These are phyloP conservation scores for Brachionus rotundiformis DNA, from an alignment of 1,140 invertebrate genomes.

Conservation along the genomic window DNA sequence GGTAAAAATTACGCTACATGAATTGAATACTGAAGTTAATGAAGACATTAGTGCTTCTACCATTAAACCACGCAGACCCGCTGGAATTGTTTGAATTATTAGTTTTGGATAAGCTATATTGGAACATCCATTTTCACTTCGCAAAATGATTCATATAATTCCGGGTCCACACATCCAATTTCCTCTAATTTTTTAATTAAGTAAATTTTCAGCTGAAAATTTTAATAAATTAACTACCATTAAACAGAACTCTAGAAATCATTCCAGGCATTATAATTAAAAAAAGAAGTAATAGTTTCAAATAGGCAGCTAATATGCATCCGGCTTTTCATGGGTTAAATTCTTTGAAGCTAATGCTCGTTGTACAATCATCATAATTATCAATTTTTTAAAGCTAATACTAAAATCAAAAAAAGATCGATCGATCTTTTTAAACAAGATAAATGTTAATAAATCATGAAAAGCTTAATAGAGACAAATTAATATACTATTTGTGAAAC, in stretches of 20 bases:
- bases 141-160: slow-evolving; percentile 57
- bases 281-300: slow-evolving; percentile 68
- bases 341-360: slow-evolving; percentile 67
- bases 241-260: slow-evolving; percentile 67
- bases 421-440: too few relatives aligned
- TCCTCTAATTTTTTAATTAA: slow-evolving; percentile 28
- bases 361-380: slow-evolving; percentile 70
- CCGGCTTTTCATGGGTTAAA: slow-evolving; percentile 68
- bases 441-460: too few relatives aligned
- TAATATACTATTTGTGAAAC: too few relatives aligned
- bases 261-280: slow-evolving; percentile 69
- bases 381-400: slow-evolving; percentile 54
- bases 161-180: slow-evolving; percentile 53
- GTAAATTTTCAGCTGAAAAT: too few relatives aligned
- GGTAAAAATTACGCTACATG: slow-evolving; percentile 67
- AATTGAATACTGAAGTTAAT: slow-evolving; percentile 68
- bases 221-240: slow-evolving; percentile 59
- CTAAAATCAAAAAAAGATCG: not conserved
- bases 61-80: slow-evolving; percentile 64
- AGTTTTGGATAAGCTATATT: slow-evolving; percentile 61
- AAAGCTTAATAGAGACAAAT: too few relatives aligned
- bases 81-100: slow-evolving; percentile 59
- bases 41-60: slow-evolving; percentile 67
- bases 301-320: slow-evolving; percentile 66
- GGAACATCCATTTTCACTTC: slow-evolving; percentile 58